Evolutionary conservation across 2,888 invertebrate genomes (phyloP), one percentile per base, ranked within the genome.

Genomic region (Carterocephalus palaemon): DNA sequence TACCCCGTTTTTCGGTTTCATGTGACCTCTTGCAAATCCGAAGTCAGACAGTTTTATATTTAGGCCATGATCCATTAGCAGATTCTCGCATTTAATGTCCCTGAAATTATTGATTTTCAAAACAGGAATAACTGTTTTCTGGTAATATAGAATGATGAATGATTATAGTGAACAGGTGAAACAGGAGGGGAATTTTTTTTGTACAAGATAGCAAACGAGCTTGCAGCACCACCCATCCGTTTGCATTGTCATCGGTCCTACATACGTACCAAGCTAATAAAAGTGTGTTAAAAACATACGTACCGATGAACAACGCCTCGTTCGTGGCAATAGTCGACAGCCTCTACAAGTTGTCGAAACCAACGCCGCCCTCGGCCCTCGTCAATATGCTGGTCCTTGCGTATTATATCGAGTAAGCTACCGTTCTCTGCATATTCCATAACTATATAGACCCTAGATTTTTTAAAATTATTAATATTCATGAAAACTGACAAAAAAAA

Each of bases 371-470:
- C 89, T 54, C 92, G 88, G 0, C 56, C 13, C 67, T 95, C 94
- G 43, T 92, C 92, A 28, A 95, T 91, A 61, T 88, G 90, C 51
- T 90, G 89, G 53, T 94, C 92, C 48, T 90, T 91, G 22, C 93
- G 88, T 51, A 95, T 93, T 41, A 92, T 89, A 53, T 95, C 94
- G 45, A 94, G 75, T 10, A 95, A 82, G 56, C 93, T 94, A 5
- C 95, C 95, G 58, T 93, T 93, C 62, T 92, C 91, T 1, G 94
- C 95, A 62, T 90, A 92, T 72, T 95, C 94, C 95, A 95, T 95
- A 20, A 95, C 91, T 54, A 95, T 92, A 64, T 95, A 95, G 2
- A 95, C 93, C 62, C 94, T 7, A 22, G 51, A 26, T 15, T 4
- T 12, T 1, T 17, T 4, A n/a, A n/a, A n/a, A n/a, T n/a, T n/a